Percentiles rank a stretch among this genome's conserved stretches.
phyloP scores from a whole-genome alignment of 1,140 invertebrate genomes.

The Lepidurus arcticus region DNA sequence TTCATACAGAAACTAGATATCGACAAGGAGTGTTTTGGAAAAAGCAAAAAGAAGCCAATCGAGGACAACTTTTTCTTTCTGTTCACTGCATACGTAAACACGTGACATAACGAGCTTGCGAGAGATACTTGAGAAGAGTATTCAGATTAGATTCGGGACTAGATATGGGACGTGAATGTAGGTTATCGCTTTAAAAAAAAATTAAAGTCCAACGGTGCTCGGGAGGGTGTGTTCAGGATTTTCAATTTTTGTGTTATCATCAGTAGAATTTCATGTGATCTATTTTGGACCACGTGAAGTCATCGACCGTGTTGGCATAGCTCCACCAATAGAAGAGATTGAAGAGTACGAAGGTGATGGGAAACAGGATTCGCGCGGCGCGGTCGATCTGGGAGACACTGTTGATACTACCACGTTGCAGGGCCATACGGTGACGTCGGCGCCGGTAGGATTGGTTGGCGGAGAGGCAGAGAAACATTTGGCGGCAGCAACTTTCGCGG shows the following conservation, averaged over 20 bases:
- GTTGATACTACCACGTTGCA: conserved; percentile 47
- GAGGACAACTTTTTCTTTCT: neutral
- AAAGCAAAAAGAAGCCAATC: neutral
- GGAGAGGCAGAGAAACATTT: neutral
- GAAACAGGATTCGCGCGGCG: conserved; percentile 66
- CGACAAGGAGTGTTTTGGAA: neutral
- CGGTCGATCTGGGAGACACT: conserved; percentile 74
- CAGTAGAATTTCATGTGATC: neutral
- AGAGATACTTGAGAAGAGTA: neutral
- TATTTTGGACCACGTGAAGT: neutral
- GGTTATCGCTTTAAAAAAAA: neutral
- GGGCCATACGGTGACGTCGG: conserved; percentile 27
- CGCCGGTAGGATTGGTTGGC: conserved; percentile 15
- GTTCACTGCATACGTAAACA: neutral
- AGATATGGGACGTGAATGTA: neutral
- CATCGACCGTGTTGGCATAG: conserved; percentile 51
- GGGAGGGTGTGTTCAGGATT: neutral
- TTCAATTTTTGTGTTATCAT: neutral
- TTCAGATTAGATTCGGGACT: neutral
- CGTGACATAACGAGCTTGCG: neutral
- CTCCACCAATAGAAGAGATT: conserved; percentile 75
- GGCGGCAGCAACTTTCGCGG: neutral
- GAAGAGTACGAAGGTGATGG: conserved; percentile 65
- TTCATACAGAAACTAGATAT: neutral
- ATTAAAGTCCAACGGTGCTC: neutral